Conservation (phyloP, 2,888 invertebrate genomes). For the Eilema caniola region DNA sequence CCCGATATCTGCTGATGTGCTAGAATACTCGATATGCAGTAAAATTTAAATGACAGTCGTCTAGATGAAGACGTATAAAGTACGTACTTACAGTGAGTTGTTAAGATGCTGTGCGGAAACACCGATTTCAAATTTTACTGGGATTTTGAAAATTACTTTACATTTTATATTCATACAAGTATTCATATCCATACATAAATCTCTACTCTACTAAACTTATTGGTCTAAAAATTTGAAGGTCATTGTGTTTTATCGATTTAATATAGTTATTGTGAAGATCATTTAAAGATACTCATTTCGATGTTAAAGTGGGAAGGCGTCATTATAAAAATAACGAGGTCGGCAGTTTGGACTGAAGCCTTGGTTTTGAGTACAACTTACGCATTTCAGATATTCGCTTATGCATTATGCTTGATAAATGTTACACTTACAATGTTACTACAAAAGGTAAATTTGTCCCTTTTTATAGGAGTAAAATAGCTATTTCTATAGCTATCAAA, state of each 20-base stretch:
- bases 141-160: neutral
- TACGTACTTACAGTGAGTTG: constrained; percentile 27
- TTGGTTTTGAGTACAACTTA: neutral
- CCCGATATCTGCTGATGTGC: constrained; percentile 52
- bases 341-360: neutral
- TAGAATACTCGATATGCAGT: constrained; percentile 62
- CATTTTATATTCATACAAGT: neutral
- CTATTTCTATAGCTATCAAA: too few species aligned
- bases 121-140: neutral
- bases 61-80: constrained; percentile 42
- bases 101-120: constrained; percentile 5
- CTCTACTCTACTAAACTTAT: too few species aligned
- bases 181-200: neutral
- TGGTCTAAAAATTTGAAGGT: too few species aligned
- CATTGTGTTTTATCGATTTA: neutral
- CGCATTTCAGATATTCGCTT: constrained; percentile 1
- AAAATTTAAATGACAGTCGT: constrained; percentile 58
- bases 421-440: neutral
- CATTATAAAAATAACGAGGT: neutral
- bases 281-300: neutral
- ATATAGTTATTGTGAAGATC: constrained; percentile 1
- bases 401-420: neutral
- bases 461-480: too few species aligned
- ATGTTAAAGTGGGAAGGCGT: neutral
- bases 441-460: too few species aligned